These are phyloP conservation scores for Lasius fuliginosus DNA, from an alignment of 2,888 invertebrate species.

Conservation along the genomic window DNA sequence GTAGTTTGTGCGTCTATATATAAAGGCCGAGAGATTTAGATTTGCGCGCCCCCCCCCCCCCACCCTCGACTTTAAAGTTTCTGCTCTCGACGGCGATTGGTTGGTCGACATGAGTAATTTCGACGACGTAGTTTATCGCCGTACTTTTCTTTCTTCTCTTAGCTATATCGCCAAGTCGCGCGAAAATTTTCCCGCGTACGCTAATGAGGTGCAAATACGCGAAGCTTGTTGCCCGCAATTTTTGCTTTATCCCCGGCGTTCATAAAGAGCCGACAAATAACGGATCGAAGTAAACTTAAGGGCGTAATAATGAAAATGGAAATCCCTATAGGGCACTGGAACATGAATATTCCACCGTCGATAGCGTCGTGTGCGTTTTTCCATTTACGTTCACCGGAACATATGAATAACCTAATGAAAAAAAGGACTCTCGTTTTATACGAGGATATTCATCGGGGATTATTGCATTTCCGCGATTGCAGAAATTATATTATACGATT, in stretches of 20 bases:
- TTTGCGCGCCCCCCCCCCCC: no score
- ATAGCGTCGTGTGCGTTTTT: constrained; percentile 27
- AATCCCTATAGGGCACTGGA: constrained; percentile 30
- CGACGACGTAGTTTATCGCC: constrained; percentile 7
- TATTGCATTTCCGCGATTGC: constrained; percentile 11
- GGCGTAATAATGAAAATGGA: constrained; percentile 45
- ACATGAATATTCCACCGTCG: constrained; percentile 43
- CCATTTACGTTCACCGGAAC: constrained; percentile 36
- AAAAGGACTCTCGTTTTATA: constrained; percentile 19
- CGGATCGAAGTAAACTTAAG: constrained; percentile 48
- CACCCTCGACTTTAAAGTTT: constrained; percentile 38
- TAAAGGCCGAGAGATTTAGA: constrained; percentile 4
- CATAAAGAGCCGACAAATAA: constrained; percentile 46
- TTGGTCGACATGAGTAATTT: constrained; percentile 31
- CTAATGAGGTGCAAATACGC: constrained; percentile 53
- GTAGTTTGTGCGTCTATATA: background rate
- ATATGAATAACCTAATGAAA: constrained; percentile 53
- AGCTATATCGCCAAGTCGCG: background rate
- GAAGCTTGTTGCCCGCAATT: constrained; percentile 42
- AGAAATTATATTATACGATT: constrained; percentile 18
- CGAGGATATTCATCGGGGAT: constrained; percentile 22
- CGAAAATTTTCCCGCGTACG: constrained; percentile 31
- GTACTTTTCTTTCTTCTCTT: constrained; percentile 12
- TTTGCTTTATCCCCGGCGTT: constrained; percentile 8
- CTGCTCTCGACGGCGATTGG: constrained; percentile 16